Evolutionary conservation across 2,797 vertebrate species (phyloP).

Genomic region (Caiman crocodilus): DNA sequence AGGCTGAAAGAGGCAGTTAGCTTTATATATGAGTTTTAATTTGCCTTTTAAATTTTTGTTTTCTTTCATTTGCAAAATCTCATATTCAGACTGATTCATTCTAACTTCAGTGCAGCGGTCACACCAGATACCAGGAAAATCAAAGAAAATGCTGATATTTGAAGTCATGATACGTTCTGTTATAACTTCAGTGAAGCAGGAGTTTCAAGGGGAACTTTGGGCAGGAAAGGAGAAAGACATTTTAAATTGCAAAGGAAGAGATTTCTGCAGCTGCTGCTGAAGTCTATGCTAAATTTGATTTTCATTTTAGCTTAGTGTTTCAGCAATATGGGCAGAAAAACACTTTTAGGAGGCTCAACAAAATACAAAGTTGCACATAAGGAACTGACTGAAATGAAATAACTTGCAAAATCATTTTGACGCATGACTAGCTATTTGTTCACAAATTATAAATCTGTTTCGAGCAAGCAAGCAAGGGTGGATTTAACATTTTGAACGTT

Average conservation of each 20-base stretch:
- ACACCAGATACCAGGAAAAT: background rate
- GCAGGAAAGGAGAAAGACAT: background rate
- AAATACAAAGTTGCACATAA: background rate
- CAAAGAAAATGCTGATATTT: background rate
- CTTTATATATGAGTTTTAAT: background rate
- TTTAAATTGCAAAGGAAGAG: background rate
- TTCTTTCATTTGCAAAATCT: background rate
- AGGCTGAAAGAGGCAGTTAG: background rate
- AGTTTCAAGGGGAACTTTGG: background rate
- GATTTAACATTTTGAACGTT: background rate
- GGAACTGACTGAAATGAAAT: background rate
- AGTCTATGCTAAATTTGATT: background rate
- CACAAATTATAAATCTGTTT: background rate
- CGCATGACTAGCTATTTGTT: background rate
- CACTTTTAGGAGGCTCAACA: background rate
- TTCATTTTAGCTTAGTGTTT: background rate
- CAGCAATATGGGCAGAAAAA: background rate
- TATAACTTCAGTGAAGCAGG: background rate
- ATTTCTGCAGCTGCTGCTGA: background rate
- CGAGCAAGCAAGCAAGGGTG: background rate
- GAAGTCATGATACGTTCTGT: background rate
- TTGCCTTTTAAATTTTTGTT: background rate
- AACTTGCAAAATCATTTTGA: background rate
- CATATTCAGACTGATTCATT: background rate
- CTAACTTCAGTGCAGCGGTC: background rate